These are phyloP conservation scores for Coracias cyanogaster DNA, from an alignment of 2,797 vertebrate species.

Conservation along the genomic window DNA sequence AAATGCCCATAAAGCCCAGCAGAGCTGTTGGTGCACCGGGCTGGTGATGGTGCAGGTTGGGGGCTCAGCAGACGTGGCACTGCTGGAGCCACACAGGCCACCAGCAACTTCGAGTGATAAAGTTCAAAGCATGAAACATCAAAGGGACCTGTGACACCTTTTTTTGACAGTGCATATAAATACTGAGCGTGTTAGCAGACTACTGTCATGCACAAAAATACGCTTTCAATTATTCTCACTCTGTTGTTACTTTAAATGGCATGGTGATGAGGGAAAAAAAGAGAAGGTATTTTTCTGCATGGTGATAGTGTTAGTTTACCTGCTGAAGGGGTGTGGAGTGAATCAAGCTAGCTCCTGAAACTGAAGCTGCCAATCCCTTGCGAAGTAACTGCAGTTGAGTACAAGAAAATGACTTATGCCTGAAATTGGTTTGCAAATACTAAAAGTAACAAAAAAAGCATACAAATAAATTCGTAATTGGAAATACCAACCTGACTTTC, in stretches of 20 bases:
- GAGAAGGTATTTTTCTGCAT: neutral
- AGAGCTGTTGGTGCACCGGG: neutral
- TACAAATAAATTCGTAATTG: neutral
- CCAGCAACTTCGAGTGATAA: rapidly evolving
- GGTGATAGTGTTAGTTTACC: neutral
- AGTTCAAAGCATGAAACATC: neutral
- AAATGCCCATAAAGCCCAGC: neutral
- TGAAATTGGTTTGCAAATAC: neutral
- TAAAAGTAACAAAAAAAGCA: neutral
- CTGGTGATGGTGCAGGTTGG: rapidly evolving
- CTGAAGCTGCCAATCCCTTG: neutral
- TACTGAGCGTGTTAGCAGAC: neutral
- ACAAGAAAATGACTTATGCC: neutral
- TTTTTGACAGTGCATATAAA: neutral
- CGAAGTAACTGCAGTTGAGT: neutral
- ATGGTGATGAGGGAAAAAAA: neutral
- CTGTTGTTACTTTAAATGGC: neutral
- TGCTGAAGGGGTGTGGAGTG: neutral
- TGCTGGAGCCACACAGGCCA: neutral
- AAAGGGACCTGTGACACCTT: neutral
- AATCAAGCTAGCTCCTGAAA: neutral
- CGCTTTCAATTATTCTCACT: rapidly evolving
- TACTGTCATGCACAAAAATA: neutral
- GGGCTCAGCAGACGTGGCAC: rapidly evolving
- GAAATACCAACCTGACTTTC: neutral